A percentile compares a stretch with the other conserved stretches of the same genome.
Evolutionary conservation across 2,797 vertebrate species (phyloP).

Genomic region (Scarus forsteni): DNA sequence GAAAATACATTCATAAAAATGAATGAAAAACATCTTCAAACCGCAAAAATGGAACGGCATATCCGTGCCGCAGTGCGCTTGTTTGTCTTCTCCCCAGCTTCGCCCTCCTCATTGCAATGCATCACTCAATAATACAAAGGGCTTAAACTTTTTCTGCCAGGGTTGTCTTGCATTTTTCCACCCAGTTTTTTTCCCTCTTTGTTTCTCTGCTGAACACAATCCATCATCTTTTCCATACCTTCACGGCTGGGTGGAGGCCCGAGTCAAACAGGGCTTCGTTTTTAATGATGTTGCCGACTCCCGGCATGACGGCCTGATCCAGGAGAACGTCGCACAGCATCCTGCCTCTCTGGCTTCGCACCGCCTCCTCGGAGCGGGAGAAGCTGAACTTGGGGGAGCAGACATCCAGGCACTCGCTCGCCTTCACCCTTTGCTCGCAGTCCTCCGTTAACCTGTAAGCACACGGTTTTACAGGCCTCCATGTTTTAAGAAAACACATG

Average conservation of each 20-base stretch:
- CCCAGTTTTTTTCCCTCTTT: conserved; percentile 38
- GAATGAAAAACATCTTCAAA: conserved; percentile 29
- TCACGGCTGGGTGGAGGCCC: conserved; percentile 90
- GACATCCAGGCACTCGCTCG: conserved; percentile 89
- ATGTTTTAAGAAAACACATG: conserved; percentile 21
- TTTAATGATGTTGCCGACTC: conserved; percentile 98
- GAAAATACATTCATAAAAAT: conserved; percentile 6
- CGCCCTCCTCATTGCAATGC: conserved; percentile 53
- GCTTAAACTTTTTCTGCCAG: conserved; percentile 33
- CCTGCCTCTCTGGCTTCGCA: conserved; percentile 83
- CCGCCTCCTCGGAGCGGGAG: conserved; percentile 82
- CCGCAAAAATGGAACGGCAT: neutral
- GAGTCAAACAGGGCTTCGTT: conserved; percentile 96
- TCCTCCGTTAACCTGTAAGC: conserved; percentile 85
- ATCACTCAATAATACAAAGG: conserved; percentile 52
- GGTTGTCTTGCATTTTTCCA: conserved; percentile 45
- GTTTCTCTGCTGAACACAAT: conserved; percentile 70
- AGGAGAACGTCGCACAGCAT: conserved; percentile 95
- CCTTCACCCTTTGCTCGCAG: conserved; percentile 85
- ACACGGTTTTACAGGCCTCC: conserved; percentile 17
- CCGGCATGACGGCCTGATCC: conserved; percentile 93
- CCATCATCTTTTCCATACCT: conserved; percentile 83
- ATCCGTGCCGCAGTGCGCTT: conserved; percentile 36
- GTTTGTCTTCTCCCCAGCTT: conserved; percentile 39
- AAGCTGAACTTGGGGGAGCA: conserved; percentile 92